These are phyloP conservation scores for Arizona elegans DNA, from an alignment of 2,113 vertebrate species.

Conservation along the genomic window DNA sequence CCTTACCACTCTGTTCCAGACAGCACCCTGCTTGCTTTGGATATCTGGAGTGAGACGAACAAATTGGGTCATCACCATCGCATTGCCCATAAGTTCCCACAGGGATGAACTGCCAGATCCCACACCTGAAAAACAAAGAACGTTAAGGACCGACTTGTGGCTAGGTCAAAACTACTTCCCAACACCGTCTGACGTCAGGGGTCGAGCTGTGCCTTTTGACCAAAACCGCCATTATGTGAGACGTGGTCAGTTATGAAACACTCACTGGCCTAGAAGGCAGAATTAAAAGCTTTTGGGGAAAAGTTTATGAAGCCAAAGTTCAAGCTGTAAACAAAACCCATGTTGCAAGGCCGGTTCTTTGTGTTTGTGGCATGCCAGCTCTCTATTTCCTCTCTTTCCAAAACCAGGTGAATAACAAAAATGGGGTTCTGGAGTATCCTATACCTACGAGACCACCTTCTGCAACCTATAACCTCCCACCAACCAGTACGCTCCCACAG, in stretches of 20 bases:
- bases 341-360: background rate
- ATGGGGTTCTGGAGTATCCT: background rate
- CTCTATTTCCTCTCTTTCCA: background rate
- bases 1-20: conserved; percentile 93
- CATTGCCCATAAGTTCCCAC: conserved; percentile 91
- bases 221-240: background rate
- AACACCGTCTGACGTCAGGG: background rate
- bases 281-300: background rate
- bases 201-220: background rate
- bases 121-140: conserved; percentile 73
- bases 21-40: conserved; percentile 92
- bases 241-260: background rate
- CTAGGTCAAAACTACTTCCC: background rate
- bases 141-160: background rate
- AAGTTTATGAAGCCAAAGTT: background rate
- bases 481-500: too few species aligned
- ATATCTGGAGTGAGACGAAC: conserved; percentile 90
- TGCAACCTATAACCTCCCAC: too few species aligned
- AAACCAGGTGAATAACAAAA: background rate
- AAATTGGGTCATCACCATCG: conserved; percentile 91
- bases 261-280: background rate
- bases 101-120: conserved; percentile 84
- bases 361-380: background rate
- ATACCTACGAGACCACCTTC: too few species aligned
- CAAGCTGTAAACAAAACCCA: background rate